Conservation (phyloP, 2,113 vertebrate genomes). For the Myanophis thanlyinensis region DNA sequence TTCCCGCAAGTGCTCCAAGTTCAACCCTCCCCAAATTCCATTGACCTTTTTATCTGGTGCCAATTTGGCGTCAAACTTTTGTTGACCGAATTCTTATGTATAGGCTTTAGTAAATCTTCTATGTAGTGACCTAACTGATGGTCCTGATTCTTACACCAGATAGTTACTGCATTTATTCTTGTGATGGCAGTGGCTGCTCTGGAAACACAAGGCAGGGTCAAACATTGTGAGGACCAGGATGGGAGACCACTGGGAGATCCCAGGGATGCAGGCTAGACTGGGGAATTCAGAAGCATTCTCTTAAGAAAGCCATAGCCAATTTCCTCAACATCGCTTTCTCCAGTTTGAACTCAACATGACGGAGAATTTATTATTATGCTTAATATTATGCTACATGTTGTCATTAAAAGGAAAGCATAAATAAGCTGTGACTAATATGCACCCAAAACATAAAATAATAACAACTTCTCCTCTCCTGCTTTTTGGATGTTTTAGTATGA, state of each 20-base stretch:
- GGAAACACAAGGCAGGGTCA: background rate
- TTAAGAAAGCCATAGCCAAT: background rate
- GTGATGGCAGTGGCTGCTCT: background rate
- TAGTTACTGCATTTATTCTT: background rate
- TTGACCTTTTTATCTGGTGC: background rate
- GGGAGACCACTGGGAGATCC: background rate
- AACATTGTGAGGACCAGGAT: background rate
- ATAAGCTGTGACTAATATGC: background rate
- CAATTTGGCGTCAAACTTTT: background rate
- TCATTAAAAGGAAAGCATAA: background rate
- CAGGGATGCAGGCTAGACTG: background rate
- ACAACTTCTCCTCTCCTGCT: background rate
- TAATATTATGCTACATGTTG: background rate
- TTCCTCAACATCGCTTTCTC: background rate
- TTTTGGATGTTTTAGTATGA: background rate
- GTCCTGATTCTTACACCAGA: background rate
- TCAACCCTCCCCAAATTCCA: background rate
- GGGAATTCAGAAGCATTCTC: background rate
- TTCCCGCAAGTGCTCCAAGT: background rate
- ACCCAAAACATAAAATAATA: background rate
- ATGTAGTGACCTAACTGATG: background rate
- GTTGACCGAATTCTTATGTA: background rate
- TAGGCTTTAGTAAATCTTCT: background rate
- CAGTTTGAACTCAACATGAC: background rate
- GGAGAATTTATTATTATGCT: background rate